Evolutionary conservation across 2,113 vertebrate species (phyloP), one percentile per base, ranked within the genome.

Genomic region (Neofelis nebulosa): DNA sequence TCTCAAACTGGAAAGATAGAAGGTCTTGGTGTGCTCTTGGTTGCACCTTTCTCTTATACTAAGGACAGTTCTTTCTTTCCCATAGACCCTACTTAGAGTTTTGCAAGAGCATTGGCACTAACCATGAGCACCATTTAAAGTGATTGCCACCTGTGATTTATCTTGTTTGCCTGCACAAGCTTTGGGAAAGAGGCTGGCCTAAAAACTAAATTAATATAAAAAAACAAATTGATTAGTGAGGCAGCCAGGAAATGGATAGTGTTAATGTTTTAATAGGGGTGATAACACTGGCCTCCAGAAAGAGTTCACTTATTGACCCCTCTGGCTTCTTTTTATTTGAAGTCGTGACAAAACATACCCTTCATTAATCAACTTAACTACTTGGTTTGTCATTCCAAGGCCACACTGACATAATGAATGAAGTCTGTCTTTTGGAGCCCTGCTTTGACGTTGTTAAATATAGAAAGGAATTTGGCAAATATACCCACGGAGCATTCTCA

Each of bases 201-300:
- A 82, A 89, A 95, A 98, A 89, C 12, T 69, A 91, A 97, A 93
- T 86, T 95, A 84, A 69, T 90, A 82, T 74, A n/a, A 95, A 86
- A 89, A 61, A 66, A 74, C 63, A 48, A 84, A 97, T 86, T 96
- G 87, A 97, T 96, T 91, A 82, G 55, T 52, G 25, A 97, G 81
- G 52, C 76, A 92, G 18, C 21, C 80, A 94, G 50, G 71, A 85
- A 96, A 74, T 41, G 65, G 27, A 81, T 48, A 79, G 33, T 71
- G 95, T 96, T 97, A 95, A 94, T 97, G 93, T 98, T 97, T 98
- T 97, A 96, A 96, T 94, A 95, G 66, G 36, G 27, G 25, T 91
- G 94, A 98, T 96, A 98, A 96, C 68, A 73, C 69, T 79, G 80
- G 80, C 87, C 83, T 95, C 71, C 38, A 88, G 66, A 90, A 97